A percentile compares a stretch with the other conserved stretches of the same genome.
phyloP scores from a whole-genome alignment of 2,888 invertebrate species.

The Eupithecia subfuscata region DNA sequence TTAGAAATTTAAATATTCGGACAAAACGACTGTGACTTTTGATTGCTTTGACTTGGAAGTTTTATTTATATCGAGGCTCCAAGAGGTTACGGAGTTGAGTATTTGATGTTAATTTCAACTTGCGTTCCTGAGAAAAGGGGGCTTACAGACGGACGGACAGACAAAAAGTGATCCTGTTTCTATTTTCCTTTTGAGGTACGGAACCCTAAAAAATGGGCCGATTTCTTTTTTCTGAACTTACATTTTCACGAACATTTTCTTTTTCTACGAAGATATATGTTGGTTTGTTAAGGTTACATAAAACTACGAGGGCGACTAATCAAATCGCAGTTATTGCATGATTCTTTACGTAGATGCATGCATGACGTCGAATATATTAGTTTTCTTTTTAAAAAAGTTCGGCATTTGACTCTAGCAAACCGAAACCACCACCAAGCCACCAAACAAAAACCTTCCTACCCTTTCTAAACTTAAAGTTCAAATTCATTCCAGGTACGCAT shows the following conservation, averaged over 20 bases:
- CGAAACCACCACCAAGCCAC: not conserved
- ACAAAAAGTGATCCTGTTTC: too few relatives aligned
- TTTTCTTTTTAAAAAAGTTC: not conserved
- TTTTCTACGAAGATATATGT: not conserved
- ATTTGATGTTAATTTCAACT: too few relatives aligned
- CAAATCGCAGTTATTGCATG: not conserved
- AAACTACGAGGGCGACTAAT: not conserved
- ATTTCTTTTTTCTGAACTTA: not conserved
- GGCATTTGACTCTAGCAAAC: not conserved
- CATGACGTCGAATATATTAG: not conserved
- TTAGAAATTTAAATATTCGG: too few relatives aligned
- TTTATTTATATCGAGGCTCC: too few relatives aligned
- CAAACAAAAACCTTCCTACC: not conserved
- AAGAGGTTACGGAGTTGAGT: too few relatives aligned
- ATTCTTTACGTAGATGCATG: not conserved
- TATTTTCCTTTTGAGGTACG: too few relatives aligned
- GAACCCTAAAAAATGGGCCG: not conserved
- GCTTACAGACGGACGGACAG: too few relatives aligned
- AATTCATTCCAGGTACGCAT: constrained; percentile 90
- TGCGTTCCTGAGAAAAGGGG: too few relatives aligned
- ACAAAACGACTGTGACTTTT: too few relatives aligned
- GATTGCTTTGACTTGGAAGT: too few relatives aligned
- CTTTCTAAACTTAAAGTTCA: constrained; percentile 36
- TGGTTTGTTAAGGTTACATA: not conserved
- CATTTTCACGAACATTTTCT: not conserved